Conservation (phyloP, 2,888 invertebrate genomes). For the Lacanobia wlatinum region DNA sequence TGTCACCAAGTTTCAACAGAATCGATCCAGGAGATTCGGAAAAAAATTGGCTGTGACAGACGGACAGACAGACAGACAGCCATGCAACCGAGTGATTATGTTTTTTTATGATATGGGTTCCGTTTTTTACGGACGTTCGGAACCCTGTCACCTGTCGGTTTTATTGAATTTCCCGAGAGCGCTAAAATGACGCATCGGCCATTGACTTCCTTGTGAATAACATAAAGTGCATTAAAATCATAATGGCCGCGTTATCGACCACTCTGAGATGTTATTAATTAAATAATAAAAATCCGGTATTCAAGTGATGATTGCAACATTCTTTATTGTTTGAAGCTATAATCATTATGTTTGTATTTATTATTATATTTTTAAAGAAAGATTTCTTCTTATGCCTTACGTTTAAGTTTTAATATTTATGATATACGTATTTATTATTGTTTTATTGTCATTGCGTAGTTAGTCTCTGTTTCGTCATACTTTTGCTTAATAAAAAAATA, state of each 20-base stretch:
- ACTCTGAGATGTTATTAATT: not conserved
- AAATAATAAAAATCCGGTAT: not conserved
- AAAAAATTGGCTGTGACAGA: no score
- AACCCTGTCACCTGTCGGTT: no score
- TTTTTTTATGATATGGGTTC: no score
- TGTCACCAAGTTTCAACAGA: no score
- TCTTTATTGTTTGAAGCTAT: not conserved
- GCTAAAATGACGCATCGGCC: slow-evolving; percentile 4
- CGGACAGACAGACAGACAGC: no score
- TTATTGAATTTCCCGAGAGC: not conserved
- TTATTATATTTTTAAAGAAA: not conserved
- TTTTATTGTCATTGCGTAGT: not conserved
- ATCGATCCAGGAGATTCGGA: no score
- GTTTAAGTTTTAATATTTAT: slow-evolving; percentile 6
- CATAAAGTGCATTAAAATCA: slow-evolving; percentile 13
- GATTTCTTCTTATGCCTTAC: not conserved
- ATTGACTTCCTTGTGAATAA: slow-evolving; percentile 12
- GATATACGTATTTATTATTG: not conserved
- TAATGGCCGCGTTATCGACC: not conserved
- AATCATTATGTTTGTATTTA: not conserved
- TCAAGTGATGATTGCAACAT: slow-evolving; percentile 6
- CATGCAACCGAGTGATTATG: no score
- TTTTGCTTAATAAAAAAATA: not conserved
- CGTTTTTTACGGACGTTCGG: no score
- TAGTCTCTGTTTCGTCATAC: not conserved